phyloP scores from a whole-genome alignment of 2,888 invertebrate species.

The Conomelus anceps region DNA sequence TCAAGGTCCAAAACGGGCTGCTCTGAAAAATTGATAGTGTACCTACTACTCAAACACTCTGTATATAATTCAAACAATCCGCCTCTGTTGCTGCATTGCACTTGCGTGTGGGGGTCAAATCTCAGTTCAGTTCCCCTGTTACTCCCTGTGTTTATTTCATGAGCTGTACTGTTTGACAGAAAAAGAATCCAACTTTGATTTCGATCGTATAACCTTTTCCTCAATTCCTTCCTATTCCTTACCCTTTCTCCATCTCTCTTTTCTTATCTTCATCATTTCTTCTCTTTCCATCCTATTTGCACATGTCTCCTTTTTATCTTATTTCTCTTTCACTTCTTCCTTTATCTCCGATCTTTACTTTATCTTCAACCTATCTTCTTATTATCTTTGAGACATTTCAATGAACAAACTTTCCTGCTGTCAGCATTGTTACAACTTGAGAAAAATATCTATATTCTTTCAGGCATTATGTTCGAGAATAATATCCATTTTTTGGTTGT shows the following conservation, averaged over 20 bases:
- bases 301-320: not conserved
- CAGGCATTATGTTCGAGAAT: too few species aligned
- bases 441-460: too few species aligned
- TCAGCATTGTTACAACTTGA: too few species aligned
- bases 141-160: not conserved
- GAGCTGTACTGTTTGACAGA: not conserved
- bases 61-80: not conserved
- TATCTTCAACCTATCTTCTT: conserved; percentile 7
- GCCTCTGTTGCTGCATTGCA: not conserved
- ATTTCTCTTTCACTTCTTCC: not conserved
- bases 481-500: too few species aligned
- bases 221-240: not conserved
- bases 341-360: conserved; percentile 6
- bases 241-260: not conserved
- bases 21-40: not conserved
- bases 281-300: not conserved
- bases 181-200: not conserved
- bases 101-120: not conserved
- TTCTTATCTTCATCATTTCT: not conserved
- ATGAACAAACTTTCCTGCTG: too few species aligned
- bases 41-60: not conserved
- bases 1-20: not conserved
- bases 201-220: not conserved
- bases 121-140: not conserved
- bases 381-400: too few species aligned